These are phyloP conservation scores for Tympanoctomys barrerae DNA, from an alignment of 2,797 vertebrate species.

Conservation along the genomic window DNA sequence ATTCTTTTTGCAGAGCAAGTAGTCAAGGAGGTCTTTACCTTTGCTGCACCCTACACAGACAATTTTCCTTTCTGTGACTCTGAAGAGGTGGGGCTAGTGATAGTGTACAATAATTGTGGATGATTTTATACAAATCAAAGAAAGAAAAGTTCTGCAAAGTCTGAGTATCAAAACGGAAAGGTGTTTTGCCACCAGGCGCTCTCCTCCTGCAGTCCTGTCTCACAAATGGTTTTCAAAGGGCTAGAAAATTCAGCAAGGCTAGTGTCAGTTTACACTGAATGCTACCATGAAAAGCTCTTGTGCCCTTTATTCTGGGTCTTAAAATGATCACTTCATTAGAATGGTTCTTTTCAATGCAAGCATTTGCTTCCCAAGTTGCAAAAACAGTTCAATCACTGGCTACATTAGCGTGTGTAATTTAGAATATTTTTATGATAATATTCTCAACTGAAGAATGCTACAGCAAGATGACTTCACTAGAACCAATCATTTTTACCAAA, in stretches of 20 bases:
- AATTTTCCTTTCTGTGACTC: not conserved
- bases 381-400: not conserved
- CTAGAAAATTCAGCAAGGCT: not conserved
- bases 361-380: not conserved
- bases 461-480: not conserved
- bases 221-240: slow-evolving; percentile 47
- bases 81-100: not conserved
- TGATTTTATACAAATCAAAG: not conserved
- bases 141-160: not conserved
- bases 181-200: not conserved
- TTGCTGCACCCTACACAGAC: not conserved
- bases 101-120: not conserved
- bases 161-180: not conserved
- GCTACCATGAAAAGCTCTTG: not conserved
- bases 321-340: slow-evolving; percentile 66
- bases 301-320: slow-evolving; percentile 26
- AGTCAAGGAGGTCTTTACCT: not conserved
- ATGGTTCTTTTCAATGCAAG: slow-evolving; percentile 39
- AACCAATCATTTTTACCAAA: slow-evolving; percentile 31
- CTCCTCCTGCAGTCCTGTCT: not conserved
- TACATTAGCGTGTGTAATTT: not conserved
- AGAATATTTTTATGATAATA: not conserved
- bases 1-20: not conserved
- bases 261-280: not conserved
- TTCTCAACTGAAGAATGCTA: slow-evolving; percentile 23